Percentiles rank a stretch among this genome's conserved stretches.
Conservation (phyloP, 2,888 invertebrate species). For the Mythimna impura region DNA sequence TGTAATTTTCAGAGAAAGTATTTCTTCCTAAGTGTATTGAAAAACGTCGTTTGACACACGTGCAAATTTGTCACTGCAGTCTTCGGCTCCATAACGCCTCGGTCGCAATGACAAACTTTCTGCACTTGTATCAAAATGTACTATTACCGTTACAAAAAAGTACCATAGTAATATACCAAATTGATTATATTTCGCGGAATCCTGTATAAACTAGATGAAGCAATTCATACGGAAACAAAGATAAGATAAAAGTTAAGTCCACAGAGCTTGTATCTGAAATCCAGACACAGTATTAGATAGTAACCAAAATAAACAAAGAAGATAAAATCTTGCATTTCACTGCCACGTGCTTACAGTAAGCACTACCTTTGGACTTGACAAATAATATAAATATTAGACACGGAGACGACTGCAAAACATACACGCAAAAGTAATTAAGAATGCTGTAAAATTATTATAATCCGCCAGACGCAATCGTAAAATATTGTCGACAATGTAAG, state of each 20-base stretch:
- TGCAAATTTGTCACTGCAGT: no score
- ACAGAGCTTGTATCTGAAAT: slow-evolving; percentile 65
- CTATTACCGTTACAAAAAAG: slow-evolving; percentile 4
- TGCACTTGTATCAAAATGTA: no score
- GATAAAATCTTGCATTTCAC: slow-evolving; percentile 64
- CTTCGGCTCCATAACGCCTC: no score
- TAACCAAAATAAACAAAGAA: slow-evolving; percentile 70
- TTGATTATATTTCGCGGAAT: slow-evolving; percentile 37
- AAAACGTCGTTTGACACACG: no score
- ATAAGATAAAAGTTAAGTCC: slow-evolving; percentile 57
- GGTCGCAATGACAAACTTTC: no score
- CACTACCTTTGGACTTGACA: slow-evolving; percentile 42
- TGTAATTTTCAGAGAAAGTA: no score
- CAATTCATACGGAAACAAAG: slow-evolving; percentile 52
- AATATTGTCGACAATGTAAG: neutral
- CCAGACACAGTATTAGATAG: slow-evolving; percentile 64
- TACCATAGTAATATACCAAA: slow-evolving; percentile 1
- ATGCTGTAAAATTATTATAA: slow-evolving; percentile 16
- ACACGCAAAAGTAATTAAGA: slow-evolving; percentile 25
- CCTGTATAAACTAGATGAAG: slow-evolving; percentile 57
- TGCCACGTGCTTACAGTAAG: slow-evolving; percentile 50
- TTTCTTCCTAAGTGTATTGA: no score
- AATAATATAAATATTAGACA: slow-evolving; percentile 12
- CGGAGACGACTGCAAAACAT: slow-evolving; percentile 14
- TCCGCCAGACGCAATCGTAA: slow-evolving; percentile 14